phyloP scores from a whole-genome alignment of 1,140 invertebrate genomes.

The Atta cephalotes region DNA sequence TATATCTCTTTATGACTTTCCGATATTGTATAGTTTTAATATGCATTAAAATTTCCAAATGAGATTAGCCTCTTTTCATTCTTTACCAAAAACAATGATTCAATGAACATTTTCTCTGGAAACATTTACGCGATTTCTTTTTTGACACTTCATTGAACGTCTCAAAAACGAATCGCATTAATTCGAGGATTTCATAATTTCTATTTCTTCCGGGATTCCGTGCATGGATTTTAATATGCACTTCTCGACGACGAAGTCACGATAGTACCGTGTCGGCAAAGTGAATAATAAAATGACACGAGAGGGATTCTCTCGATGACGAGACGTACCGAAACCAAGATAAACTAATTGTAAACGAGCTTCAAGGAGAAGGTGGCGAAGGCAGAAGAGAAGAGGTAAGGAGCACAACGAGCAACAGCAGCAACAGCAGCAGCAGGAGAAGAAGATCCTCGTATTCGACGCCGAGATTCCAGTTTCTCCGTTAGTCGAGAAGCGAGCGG shows the following conservation, averaged over 20 bases:
- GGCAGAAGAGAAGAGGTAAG: conserved; percentile 32
- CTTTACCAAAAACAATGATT: background rate
- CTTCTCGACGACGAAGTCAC: background rate
- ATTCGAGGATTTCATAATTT: background rate
- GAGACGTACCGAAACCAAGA: conserved; percentile 28
- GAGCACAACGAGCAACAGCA: conserved; percentile 30
- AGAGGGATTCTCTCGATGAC: conserved; percentile 20
- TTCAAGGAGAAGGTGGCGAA: conserved; percentile 50
- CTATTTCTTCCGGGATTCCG: conserved; percentile 63
- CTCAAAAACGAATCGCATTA: background rate
- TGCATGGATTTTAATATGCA: conserved; percentile 66
- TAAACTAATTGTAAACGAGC: conserved; percentile 66
- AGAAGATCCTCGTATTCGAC: conserved; percentile 54
- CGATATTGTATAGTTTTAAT: conserved; percentile 57
- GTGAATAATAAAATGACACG: conserved; percentile 62
- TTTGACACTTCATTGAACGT: background rate
- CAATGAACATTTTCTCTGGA: background rate
- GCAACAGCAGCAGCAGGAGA: conserved; percentile 39
- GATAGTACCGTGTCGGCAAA: conserved; percentile 49
- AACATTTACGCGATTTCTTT: background rate
- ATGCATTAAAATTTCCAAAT: conserved; percentile 32
- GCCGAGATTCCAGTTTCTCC: conserved; percentile 76
- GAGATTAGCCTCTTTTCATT: background rate
- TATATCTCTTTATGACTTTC: conserved; percentile 52
- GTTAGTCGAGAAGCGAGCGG: conserved; percentile 67